Base-by-base conservation (phyloP, 2,113 vertebrate genomes). In the Phyllopteryx taeniolatus region DNA sequence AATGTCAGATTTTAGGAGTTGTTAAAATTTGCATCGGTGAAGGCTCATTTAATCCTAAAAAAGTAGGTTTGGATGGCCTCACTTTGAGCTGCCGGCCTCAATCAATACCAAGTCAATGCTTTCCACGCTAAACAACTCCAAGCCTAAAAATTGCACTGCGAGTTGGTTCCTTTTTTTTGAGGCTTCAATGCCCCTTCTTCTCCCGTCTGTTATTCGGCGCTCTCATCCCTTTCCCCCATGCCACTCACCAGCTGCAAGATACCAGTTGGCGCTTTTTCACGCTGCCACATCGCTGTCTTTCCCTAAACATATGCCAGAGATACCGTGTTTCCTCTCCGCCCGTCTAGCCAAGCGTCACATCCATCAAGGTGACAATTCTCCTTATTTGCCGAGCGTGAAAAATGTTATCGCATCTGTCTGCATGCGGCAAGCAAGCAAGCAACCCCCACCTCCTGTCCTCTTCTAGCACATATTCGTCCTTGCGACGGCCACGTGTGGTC, bases 201-300 rank as follows among this genome's bases (percentile, higher is more conserved):
- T 54, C 27, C 47, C 4, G 70, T 43, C 35, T 62, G 56, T 67
- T 76, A n/a, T 73, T 68, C n/a, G 49, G 17, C 33, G 56, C 19
- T 65, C 42, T 17, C 31, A 56, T 67, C 31, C 22, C 27, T 68
- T 59, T 10, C 67, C 54, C 64, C 69, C 59, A 61, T 74, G 65
- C 67, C 59, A 73, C 56, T 74, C 66, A 70, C 56, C 60, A 75
- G 68, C 64, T 66, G 62, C 67, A 60, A 70, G 60, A 65, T 59
- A 60, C 31, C 67, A 74, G 79, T 76, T 84, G 78, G 71, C 65
- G 60, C 75, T 64, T 73, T 72, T 79, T 72, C 67, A 70, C 63
- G 44, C 17, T 13, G 20, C 49, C 68, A 39, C 61, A 2, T 61
- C 74, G 47, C 63, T 42, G 53, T 7, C 49, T 70, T 81, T 67